These are phyloP conservation scores for Percopsis transmontana DNA, from an alignment of 2,113 vertebrate genomes.

Conservation along the genomic window DNA sequence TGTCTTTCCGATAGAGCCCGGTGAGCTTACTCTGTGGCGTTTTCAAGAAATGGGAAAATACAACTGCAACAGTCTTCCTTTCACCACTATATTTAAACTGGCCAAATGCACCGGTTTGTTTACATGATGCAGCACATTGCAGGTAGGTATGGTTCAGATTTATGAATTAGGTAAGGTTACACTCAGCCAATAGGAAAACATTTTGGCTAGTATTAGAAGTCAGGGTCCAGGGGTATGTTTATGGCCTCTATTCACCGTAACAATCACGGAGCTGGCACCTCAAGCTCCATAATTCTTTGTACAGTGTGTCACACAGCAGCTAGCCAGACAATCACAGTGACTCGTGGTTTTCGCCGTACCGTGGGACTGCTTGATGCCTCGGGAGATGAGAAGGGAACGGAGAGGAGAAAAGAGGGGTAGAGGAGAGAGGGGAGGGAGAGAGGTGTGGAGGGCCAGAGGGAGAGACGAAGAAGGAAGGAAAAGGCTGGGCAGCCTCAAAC, in stretches of 20 bases:
- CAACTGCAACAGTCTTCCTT: too few species aligned
- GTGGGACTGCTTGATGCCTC: slow-evolving; percentile 40
- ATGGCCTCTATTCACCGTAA: not conserved
- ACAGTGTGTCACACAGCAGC: slow-evolving; percentile 11
- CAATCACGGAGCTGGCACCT: slow-evolving; percentile 6
- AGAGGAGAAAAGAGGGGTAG: slow-evolving; percentile 72
- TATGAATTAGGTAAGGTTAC: not conserved
- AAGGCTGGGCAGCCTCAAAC: slow-evolving; percentile 66
- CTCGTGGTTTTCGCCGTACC: slow-evolving; percentile 50
- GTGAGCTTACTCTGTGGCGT: too few species aligned
- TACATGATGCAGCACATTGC: not conserved
- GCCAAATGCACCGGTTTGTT: too few species aligned
- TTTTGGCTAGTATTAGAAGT: not conserved
- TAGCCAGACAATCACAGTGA: slow-evolving; percentile 38
- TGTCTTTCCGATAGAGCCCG: too few species aligned
- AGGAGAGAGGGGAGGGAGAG: slow-evolving; percentile 72
- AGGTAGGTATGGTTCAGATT: not conserved
- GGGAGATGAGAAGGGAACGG: slow-evolving; percentile 30
- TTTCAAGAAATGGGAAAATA: too few species aligned
- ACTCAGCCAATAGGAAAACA: not conserved
- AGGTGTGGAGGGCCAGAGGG: slow-evolving; percentile 69
- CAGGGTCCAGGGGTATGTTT: not conserved
- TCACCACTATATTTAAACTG: too few species aligned
- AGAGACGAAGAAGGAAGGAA: slow-evolving; percentile 74
- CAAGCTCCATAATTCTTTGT: slow-evolving; percentile 6